Evolutionary conservation across 1,140 invertebrate genomes (phyloP).

Genomic region (Eurosta solidaginis): DNA sequence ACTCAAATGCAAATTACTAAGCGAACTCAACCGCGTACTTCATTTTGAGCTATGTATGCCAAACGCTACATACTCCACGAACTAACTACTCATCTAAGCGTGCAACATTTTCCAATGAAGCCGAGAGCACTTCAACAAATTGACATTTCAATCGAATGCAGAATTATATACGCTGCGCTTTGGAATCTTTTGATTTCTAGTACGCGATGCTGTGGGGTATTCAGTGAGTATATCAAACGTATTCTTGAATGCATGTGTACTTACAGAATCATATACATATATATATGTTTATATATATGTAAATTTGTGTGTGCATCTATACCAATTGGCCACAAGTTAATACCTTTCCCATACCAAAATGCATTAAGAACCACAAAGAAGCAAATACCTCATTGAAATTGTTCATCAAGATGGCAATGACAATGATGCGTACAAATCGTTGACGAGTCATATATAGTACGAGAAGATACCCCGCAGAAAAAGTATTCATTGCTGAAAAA

Average conservation of each 20-base stretch:
- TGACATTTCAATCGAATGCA: slow-evolving; percentile 17
- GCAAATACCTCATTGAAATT: slow-evolving; percentile 1
- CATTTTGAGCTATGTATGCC: not conserved
- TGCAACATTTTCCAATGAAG: not conserved
- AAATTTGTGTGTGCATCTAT: not conserved
- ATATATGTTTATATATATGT: not conserved
- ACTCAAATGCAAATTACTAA: slow-evolving; percentile 11
- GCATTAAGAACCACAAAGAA: slow-evolving; percentile 12
- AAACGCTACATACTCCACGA: not conserved
- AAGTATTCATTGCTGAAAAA: too few species aligned
- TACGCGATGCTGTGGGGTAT: not conserved
- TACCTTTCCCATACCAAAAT: slow-evolving; percentile 16
- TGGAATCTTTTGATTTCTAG: not conserved
- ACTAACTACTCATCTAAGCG: not conserved
- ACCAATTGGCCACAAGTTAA: not conserved
- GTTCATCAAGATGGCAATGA: not conserved
- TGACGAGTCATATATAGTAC: too few species aligned
- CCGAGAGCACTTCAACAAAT: slow-evolving; percentile 1
- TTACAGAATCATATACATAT: not conserved
- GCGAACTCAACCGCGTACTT: not conserved
- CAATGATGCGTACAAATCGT: not conserved
- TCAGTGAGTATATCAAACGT: not conserved
- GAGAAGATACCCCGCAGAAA: too few species aligned
- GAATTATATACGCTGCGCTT: not conserved
- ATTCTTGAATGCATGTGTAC: not conserved